phyloP scores from a whole-genome alignment of 1,140 invertebrate genomes.

The Carposina sasakii region DNA sequence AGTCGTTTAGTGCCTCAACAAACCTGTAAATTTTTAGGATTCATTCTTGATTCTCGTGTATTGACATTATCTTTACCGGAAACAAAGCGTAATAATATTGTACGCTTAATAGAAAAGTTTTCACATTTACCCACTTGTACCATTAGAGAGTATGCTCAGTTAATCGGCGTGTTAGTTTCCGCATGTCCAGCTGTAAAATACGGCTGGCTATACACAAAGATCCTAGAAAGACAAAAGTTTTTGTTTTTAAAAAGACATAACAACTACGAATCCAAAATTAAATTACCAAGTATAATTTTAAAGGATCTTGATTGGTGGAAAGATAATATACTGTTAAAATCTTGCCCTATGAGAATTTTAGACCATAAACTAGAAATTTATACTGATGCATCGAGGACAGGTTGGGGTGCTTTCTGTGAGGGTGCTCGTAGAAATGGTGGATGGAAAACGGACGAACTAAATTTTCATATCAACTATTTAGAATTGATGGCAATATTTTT shows the following conservation, averaged over 20 bases:
- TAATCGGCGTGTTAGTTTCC: neutral
- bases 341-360: neutral
- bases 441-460: neutral
- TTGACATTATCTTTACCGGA: neutral
- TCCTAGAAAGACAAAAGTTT: conserved; percentile 3
- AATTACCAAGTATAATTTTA: neutral
- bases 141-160: neutral
- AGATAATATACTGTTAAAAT: neutral
- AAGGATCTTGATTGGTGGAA: conserved; percentile 6
- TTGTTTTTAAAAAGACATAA: neutral
- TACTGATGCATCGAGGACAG: conserved; percentile 6
- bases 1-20: conserved; percentile 2
- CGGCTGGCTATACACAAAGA: conserved; percentile 3
- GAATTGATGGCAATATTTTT: conserved; percentile 4
- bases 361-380: conserved; percentile 6
- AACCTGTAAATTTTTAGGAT: conserved; percentile 7
- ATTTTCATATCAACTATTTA: conserved; percentile 6
- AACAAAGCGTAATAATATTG: neutral
- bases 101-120: neutral
- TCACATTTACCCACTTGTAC: neutral
- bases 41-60: conserved; percentile 1
- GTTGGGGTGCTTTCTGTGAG: conserved; percentile 5
- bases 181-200: conserved; percentile 8
- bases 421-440: neutral
- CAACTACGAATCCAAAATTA: conserved; percentile 2